Base-by-base conservation (phyloP, 2,797 vertebrate genomes). In the Arctocebus calabarensis region DNA sequence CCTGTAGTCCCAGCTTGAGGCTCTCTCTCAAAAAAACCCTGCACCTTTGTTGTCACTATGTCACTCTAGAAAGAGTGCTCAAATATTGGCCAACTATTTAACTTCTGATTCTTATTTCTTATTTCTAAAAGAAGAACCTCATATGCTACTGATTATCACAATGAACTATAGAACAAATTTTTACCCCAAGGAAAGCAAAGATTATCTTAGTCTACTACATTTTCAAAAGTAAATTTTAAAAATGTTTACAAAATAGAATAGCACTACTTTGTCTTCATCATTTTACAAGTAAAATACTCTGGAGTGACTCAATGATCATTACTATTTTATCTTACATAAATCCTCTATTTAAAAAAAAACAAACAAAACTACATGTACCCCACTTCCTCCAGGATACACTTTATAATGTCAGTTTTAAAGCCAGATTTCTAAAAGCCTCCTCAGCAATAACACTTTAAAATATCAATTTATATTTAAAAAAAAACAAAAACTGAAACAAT, bases 361-460 rank as follows among this genome's bases (percentile, higher is more conserved):
- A 48, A 48, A 48, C 14, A 48, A 48, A 14, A 48, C 45, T 48
- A 13, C 7, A 64, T 34, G 1, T 66, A 79, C 20, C 61, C 43
- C 73, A 90, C 55, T 59, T 64, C 40, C 20, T 17, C 17, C 20
- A 74, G 25, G 13, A 62, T 59, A 66, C 7, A 70, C 14, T 74
- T 74, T 88, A 3, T 64, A 62, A 88, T 88, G 23, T 37, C 55
- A 40, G 75, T 85, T 94, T 88, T 84, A 87, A 96, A 92, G 29
- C 19, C 34, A 57, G 16, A 88, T 68, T 92, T 90, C 45, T 55
- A 40, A 73, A 89, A 66, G 7, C 2, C 37, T 40, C 32, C 83
- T 75, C 27, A 57, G 52, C 20, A 85, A 34, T 8, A 86, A 55
- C 4, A 90, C n/a, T 78, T 87, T 40, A 75, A 86, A 90, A 34